Conservation (phyloP, 2,888 invertebrate species). For the Caenorhabditis auriculariae region DNA sequence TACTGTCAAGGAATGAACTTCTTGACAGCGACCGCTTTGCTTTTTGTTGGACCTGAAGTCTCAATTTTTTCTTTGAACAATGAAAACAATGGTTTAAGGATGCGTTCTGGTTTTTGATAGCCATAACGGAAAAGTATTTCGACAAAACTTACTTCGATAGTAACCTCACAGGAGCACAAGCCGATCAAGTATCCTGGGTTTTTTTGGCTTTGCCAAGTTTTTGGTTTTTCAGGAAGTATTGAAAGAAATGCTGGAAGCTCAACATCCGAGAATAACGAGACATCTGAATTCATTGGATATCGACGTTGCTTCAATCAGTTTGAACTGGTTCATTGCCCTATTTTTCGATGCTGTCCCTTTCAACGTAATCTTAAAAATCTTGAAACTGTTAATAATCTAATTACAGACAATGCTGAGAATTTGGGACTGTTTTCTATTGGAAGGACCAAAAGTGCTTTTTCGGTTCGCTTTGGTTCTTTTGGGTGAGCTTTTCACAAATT, state of each 20-base stretch:
- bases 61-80: neutral
- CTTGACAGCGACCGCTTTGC: constrained; percentile 67
- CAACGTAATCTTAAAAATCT: constrained; percentile 62
- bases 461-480: constrained; percentile 64
- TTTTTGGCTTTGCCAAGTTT: neutral
- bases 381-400: neutral
- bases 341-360: constrained; percentile 69
- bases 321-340: constrained; percentile 69
- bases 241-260: constrained; percentile 66
- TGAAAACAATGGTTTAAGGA: constrained; percentile 52
- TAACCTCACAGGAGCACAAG: constrained; percentile 68
- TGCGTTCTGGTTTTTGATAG: constrained; percentile 69
- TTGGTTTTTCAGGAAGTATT: constrained; percentile 63
- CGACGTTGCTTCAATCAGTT: constrained; percentile 68
- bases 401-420: constrained; percentile 67
- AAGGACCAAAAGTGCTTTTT: constrained; percentile 69
- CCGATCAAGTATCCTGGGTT: constrained; percentile 64
- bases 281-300: constrained; percentile 67
- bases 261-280: constrained; percentile 65
- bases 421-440: constrained; percentile 70
- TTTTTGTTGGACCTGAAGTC: constrained; percentile 67
- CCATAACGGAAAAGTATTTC: constrained; percentile 68
- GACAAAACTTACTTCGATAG: constrained; percentile 68
- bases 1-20: constrained; percentile 71
- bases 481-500: neutral